Percentiles rank a stretch among this genome's conserved stretches.
Evolutionary conservation across 2,797 vertebrate genomes (phyloP).

Genomic region (Scleropages formosus): DNA sequence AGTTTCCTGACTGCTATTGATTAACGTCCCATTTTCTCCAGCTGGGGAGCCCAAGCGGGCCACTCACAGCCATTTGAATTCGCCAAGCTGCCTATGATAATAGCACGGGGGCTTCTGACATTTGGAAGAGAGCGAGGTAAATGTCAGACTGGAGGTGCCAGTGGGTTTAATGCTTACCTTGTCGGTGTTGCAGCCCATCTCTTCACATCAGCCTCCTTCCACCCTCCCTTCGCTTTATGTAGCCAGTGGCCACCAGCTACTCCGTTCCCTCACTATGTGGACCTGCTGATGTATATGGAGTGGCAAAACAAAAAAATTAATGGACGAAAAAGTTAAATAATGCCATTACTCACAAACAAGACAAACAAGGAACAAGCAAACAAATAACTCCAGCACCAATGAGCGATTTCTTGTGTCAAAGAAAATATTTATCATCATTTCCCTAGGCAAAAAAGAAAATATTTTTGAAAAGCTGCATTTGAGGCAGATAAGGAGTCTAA

Average conservation of each 20-base stretch:
- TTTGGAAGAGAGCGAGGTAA: constrained; percentile 25
- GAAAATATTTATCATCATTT: constrained; percentile 48
- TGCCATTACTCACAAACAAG: constrained; percentile 1
- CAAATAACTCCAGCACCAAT: background rate
- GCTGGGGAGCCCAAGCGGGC: background rate
- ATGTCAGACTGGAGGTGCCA: constrained; percentile 9
- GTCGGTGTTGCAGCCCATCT: background rate
- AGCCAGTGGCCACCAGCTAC: background rate
- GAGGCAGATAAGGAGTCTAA: constrained; percentile 51
- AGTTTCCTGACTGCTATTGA: constrained; percentile 14
- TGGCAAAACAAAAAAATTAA: constrained; percentile 11
- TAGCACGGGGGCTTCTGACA: constrained; percentile 13
- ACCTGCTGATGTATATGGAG: background rate
- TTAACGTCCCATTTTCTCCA: constrained; percentile 6
- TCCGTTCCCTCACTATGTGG: background rate
- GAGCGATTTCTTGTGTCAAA: constrained; percentile 31
- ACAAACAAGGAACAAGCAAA: background rate
- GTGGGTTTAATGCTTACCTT: constrained; percentile 16
- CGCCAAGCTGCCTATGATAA: constrained; percentile 5
- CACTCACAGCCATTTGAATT: constrained; percentile 20
- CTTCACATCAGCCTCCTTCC: too few relatives aligned
- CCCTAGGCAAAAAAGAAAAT: constrained; percentile 40
- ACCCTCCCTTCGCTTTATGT: background rate
- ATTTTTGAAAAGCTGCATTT: constrained; percentile 40
- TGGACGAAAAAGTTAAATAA: constrained; percentile 24